Percentiles rank a stretch among this genome's conserved stretches.
Evolutionary conservation across 2,113 vertebrate species (phyloP).

Genomic region (Tyrannus savana): DNA sequence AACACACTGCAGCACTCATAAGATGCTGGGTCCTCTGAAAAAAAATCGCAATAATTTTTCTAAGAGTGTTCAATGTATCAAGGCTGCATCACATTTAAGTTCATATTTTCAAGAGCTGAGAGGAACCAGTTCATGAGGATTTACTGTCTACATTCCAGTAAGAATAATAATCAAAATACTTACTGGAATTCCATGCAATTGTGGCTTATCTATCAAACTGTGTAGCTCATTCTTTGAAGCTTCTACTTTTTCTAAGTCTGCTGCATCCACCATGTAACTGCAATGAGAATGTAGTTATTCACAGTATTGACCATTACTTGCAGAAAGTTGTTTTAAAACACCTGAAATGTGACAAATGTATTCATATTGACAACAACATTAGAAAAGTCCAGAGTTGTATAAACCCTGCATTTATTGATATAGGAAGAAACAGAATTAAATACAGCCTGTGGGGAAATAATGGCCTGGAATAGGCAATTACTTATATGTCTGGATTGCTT

Average conservation of each 20-base stretch:
- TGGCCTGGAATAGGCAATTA: neutral
- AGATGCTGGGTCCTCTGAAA: neutral
- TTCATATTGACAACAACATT: neutral
- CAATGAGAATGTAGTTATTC: neutral
- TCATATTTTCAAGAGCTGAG: neutral
- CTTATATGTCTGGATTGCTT: neutral
- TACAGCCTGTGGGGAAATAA: neutral
- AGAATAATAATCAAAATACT: slow-evolving; percentile 40
- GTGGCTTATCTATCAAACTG: slow-evolving; percentile 76
- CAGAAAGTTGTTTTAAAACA: neutral
- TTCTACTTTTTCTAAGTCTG: slow-evolving; percentile 77
- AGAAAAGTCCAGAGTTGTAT: neutral
- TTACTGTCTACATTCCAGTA: neutral
- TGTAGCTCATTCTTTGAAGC: slow-evolving; percentile 77
- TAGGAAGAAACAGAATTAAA: neutral
- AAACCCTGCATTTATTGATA: neutral
- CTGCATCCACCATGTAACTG: slow-evolving; percentile 78
- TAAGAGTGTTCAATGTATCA: neutral
- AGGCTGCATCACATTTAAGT: neutral
- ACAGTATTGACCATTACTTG: neutral
- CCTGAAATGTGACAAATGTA: neutral
- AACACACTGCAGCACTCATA: neutral
- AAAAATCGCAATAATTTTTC: neutral
- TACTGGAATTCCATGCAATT: slow-evolving; percentile 76
- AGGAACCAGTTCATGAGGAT: neutral